Conservation (phyloP, 2,888 invertebrate genomes). For the Notodonta dromedarius region DNA sequence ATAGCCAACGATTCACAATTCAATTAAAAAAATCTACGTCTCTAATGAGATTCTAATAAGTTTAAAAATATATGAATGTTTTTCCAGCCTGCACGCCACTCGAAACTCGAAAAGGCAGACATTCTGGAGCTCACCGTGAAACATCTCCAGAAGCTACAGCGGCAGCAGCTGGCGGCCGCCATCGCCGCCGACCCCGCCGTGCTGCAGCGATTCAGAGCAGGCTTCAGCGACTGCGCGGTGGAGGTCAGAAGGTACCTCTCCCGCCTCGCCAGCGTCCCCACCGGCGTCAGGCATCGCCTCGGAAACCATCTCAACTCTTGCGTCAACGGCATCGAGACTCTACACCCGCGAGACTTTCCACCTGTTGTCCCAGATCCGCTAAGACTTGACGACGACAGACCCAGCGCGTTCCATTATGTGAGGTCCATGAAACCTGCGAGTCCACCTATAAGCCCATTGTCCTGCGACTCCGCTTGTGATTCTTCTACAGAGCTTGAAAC, state of each 20-base stretch:
- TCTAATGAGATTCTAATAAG: conserved; percentile 33
- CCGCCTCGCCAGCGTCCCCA: conserved; percentile 86
- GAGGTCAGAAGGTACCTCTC: conserved; percentile 91
- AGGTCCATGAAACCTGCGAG: conserved; percentile 80
- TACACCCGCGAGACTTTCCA: conserved; percentile 72
- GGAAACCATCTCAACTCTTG: conserved; percentile 87
- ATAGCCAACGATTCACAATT: too few relatives aligned
- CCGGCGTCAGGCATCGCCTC: conserved; percentile 85
- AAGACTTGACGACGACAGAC: conserved; percentile 72
- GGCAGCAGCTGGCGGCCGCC: conserved; percentile 93
- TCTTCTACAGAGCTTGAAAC: conserved; percentile 82
- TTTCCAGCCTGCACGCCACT: conserved; percentile 94
- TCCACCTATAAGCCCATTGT: conserved; percentile 89
- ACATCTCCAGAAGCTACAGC: conserved; percentile 94
- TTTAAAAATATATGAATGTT: conserved; percentile 13
- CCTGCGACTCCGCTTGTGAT: conserved; percentile 88
- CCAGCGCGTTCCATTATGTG: conserved; percentile 76
- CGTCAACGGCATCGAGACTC: conserved; percentile 81
- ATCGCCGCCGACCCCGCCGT: conserved; percentile 93
- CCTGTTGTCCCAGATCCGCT: conserved; percentile 84
- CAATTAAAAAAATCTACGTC: neutral
- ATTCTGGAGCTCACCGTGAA: conserved; percentile 97
- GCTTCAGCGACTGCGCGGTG: conserved; percentile 94
- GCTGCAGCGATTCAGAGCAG: conserved; percentile 92
- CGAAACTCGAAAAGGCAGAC: conserved; percentile 98